Percentiles rank a stretch among this genome's conserved stretches.
Conservation (phyloP, 2,888 invertebrate species). For the Digitonthophagus gazella region DNA sequence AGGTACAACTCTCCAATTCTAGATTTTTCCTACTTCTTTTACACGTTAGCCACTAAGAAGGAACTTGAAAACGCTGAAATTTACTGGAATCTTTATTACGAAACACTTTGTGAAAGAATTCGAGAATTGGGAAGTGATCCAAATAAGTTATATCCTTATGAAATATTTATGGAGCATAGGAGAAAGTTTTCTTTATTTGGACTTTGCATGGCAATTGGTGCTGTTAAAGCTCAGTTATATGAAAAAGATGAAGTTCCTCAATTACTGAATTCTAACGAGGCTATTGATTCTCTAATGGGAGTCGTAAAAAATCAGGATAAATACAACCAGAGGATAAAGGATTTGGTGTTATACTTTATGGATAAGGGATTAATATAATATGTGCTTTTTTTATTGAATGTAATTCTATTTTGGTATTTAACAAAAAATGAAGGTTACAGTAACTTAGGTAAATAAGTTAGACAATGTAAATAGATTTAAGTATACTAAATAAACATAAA, state of each 20-base stretch:
- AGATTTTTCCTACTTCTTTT: constrained; percentile 24
- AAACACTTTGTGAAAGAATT: constrained; percentile 9
- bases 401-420: too few species aligned
- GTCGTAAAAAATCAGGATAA: background rate
- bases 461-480: too few species aligned
- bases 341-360: background rate
- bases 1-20: constrained; percentile 17
- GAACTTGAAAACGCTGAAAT: constrained; percentile 18
- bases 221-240: constrained; percentile 4
- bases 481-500: background rate
- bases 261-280: background rate
- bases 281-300: background rate
- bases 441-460: too few species aligned
- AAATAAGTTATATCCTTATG: constrained; percentile 18
- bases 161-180: constrained; percentile 20
- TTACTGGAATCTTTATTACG: constrained; percentile 17
- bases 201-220: constrained; percentile 1
- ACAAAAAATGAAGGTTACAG: too few species aligned
- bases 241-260: constrained; percentile 11
- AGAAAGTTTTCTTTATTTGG: constrained; percentile 19
- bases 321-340: background rate
- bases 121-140: constrained; percentile 21
- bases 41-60: constrained; percentile 16
- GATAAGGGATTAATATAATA: background rate
- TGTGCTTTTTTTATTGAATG: too few species aligned